phyloP scores from a whole-genome alignment of 2,797 vertebrate species.

The Galago senegalensis region DNA sequence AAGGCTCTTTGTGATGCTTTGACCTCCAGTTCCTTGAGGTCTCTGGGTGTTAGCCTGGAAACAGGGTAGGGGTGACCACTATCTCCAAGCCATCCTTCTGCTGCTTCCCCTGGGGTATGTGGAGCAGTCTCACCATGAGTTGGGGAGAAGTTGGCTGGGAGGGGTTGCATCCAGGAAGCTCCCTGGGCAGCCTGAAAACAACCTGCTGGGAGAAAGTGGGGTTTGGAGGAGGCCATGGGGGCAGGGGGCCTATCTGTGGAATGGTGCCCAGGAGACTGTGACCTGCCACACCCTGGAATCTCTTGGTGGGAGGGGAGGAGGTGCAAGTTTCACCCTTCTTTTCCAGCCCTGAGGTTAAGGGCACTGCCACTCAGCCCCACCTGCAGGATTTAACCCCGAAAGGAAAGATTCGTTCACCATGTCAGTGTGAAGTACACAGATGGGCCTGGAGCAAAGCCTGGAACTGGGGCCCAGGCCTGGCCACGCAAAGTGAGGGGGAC shows the following conservation, averaged over 20 bases:
- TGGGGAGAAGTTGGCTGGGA: not conserved
- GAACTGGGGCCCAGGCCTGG: not conserved
- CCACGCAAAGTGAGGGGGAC: not conserved
- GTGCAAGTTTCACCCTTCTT: not conserved
- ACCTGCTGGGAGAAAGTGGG: not conserved
- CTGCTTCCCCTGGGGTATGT: not conserved
- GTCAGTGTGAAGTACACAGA: not conserved
- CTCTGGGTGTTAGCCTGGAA: not conserved
- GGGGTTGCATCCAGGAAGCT: not conserved
- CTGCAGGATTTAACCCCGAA: not conserved
- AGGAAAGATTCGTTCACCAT: not conserved
- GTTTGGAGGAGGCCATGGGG: not conserved
- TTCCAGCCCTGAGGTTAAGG: not conserved
- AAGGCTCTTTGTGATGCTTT: not conserved
- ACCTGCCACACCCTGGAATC: not conserved
- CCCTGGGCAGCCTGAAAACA: not conserved
- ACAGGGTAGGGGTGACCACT: fast-evolving
- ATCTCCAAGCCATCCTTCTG: not conserved
- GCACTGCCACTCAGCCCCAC: not conserved
- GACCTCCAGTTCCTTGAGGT: not conserved
- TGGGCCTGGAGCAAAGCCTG: not conserved
- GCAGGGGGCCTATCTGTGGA: not conserved
- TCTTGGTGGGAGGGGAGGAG: not conserved
- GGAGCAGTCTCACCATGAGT: not conserved
- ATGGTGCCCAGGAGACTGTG: not conserved